Evolutionary conservation across 1,140 invertebrate genomes (phyloP).

Genomic region (Agrilus planipennis): DNA sequence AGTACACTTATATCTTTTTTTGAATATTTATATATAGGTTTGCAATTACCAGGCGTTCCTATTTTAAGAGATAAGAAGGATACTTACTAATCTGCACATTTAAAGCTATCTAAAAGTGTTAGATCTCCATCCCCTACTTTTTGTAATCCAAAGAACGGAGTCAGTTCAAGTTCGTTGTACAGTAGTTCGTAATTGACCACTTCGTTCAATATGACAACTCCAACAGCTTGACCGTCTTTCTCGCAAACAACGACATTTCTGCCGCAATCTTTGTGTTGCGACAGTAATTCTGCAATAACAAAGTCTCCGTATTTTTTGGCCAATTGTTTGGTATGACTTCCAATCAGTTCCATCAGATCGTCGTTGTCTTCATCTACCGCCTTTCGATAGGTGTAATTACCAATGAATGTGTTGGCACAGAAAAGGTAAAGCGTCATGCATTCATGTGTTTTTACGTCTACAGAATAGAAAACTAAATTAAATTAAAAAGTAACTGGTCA

Average conservation of each 20-base stretch:
- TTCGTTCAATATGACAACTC: slow-evolving; percentile 47
- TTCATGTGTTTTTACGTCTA: no score
- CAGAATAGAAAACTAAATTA: no score
- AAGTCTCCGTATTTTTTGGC: slow-evolving; percentile 53
- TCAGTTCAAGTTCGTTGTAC: slow-evolving; percentile 55
- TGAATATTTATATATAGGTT: no score
- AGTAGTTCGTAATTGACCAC: slow-evolving; percentile 48
- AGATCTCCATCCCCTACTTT: no score
- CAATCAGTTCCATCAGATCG: slow-evolving; percentile 53
- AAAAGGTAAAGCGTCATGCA: slow-evolving; percentile 33
- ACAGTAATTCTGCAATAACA: slow-evolving; percentile 57
- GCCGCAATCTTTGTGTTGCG: slow-evolving; percentile 26
- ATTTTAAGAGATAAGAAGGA: no score
- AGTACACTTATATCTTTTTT: no score
- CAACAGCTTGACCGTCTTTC: slow-evolving; percentile 40
- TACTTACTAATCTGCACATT: no score
- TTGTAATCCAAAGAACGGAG: slow-evolving; percentile 47
- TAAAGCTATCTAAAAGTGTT: no score
- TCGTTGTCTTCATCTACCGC: slow-evolving; percentile 62
- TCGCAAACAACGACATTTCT: slow-evolving; percentile 35
- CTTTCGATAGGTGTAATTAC: slow-evolving; percentile 37
- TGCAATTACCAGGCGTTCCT: no score
- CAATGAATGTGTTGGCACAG: slow-evolving; percentile 31
- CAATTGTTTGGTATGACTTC: slow-evolving; percentile 40
- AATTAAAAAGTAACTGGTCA: no score